Evolutionary conservation across 2,888 invertebrate species (phyloP).

Genomic region (Cantharis rufa): DNA sequence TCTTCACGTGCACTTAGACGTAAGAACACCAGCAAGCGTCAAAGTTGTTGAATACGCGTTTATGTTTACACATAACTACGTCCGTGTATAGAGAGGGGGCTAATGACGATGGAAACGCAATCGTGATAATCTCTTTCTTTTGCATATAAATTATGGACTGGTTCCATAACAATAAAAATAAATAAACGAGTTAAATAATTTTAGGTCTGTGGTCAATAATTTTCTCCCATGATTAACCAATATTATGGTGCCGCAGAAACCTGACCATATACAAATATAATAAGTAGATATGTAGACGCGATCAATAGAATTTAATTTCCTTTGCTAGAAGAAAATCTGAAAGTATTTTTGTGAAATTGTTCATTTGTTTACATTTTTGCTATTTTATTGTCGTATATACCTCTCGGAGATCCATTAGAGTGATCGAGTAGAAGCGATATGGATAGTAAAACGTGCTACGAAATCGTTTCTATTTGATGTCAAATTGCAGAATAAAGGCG

Average conservation of each 20-base stretch:
- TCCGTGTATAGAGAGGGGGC: not conserved
- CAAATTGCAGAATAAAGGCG: constrained; percentile 1
- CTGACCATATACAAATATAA: not conserved
- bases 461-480: constrained; percentile 2
- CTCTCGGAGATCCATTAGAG: not conserved
- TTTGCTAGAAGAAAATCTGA: not conserved
- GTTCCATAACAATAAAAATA: not conserved
- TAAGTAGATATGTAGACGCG: not conserved
- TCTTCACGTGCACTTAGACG: not conserved
- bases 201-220: not conserved
- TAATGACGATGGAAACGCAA: not conserved
- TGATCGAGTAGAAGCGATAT: not conserved
- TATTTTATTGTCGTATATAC: not conserved
- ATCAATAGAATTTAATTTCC: not conserved
- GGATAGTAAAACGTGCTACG: constrained; percentile 2
- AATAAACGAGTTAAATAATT: not conserved
- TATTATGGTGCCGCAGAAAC: not conserved
- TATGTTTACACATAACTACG: not conserved
- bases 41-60: not conserved
- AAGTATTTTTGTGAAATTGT: not conserved
- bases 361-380: not conserved
- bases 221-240: not conserved
- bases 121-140: not conserved
- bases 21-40: not conserved
- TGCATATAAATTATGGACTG: not conserved